Conservation (phyloP, 2,113 vertebrate species). For the Zosterops borbonicus region DNA sequence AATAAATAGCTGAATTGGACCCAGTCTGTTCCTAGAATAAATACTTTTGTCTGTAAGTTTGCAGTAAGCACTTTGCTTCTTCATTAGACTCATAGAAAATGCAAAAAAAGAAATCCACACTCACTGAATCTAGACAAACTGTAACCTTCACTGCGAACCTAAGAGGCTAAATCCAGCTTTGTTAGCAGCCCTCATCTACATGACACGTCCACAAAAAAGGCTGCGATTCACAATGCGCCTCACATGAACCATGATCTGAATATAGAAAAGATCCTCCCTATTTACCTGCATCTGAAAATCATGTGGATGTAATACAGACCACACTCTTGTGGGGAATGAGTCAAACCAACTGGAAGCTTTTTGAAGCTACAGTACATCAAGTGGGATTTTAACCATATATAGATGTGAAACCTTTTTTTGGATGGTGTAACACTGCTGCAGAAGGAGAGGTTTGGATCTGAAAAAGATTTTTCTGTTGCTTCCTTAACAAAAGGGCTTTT, state of each 20-base stretch:
- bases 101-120: neutral
- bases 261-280: neutral
- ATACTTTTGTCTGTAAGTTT: neutral
- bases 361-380: neutral
- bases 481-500: conserved; percentile 44
- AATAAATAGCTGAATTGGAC: neutral
- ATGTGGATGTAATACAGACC: neutral
- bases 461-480: conserved; percentile 33
- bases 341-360: neutral
- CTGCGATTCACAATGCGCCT: neutral
- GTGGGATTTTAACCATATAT: neutral
- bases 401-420: neutral
- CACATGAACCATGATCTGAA: neutral
- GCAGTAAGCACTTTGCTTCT: neutral
- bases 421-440: neutral
- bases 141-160: neutral
- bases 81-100: neutral
- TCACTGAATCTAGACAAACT: neutral
- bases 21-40: neutral
- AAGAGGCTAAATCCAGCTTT: neutral
- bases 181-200: neutral
- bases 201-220: neutral
- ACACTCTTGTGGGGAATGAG: neutral
- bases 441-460: conserved; percentile 3
- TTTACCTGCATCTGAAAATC: neutral